A percentile compares a stretch with the other conserved stretches of the same genome.
Conservation (phyloP, 2,797 vertebrate genomes). For the Parotocinclus haroldoi region DNA sequence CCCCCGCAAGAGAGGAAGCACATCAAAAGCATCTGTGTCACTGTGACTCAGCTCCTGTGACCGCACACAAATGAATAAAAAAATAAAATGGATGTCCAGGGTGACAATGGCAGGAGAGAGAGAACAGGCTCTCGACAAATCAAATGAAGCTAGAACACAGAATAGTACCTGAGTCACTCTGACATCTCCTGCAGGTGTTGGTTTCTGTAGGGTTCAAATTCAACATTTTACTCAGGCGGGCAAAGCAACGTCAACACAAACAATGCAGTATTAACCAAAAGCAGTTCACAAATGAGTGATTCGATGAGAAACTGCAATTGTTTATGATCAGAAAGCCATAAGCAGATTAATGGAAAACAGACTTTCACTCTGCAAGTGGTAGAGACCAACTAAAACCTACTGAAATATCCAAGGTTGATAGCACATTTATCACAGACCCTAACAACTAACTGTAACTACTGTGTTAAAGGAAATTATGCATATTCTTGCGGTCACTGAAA, state of each 20-base stretch:
- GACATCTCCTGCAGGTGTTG: constrained; percentile 86
- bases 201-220: constrained; percentile 87
- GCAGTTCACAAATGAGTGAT: constrained; percentile 39
- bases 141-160: constrained; percentile 77
- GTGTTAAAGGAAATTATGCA: too few relatives aligned
- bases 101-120: constrained; percentile 54
- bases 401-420: too few relatives aligned
- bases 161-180: constrained; percentile 84
- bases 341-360: constrained; percentile 2
- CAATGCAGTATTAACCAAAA: constrained; percentile 54
- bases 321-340: constrained; percentile 44
- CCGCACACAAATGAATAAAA: constrained; percentile 40
- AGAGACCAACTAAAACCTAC: too few relatives aligned
- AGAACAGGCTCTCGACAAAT: constrained; percentile 66
- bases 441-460: too few relatives aligned
- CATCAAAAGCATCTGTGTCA: constrained; percentile 47
- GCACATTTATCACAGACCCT: too few relatives aligned
- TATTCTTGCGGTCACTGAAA: too few relatives aligned
- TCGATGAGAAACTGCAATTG: constrained; percentile 2
- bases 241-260: constrained; percentile 65
- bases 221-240: constrained; percentile 73
- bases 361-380: too few relatives aligned
- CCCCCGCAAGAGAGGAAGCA: constrained; percentile 55
- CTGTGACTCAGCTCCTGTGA: constrained; percentile 49
- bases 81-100: constrained; percentile 55